phyloP scores from a whole-genome alignment of 2,113 vertebrate species.

The Microtus richardsoni region DNA sequence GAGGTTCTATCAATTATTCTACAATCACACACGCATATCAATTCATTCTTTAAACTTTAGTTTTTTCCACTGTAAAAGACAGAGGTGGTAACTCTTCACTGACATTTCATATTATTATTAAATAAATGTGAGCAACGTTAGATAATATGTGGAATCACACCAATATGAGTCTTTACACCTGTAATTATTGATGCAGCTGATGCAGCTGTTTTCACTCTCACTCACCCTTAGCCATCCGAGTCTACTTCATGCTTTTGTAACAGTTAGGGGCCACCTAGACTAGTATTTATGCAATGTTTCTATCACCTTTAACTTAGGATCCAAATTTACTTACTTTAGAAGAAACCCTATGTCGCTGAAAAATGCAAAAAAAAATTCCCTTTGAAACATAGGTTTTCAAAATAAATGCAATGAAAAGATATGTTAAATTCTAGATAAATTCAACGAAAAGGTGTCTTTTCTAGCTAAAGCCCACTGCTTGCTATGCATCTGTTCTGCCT shows the following conservation, averaged over 20 bases:
- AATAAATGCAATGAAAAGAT: conserved; percentile 36
- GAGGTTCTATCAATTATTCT: not conserved
- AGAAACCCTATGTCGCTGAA: conserved; percentile 7
- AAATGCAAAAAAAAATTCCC: not conserved
- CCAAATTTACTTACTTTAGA: conserved; percentile 10
- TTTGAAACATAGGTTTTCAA: conserved; percentile 41
- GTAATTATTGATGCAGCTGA: not conserved
- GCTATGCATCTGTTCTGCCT: not conserved
- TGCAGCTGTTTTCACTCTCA: not conserved
- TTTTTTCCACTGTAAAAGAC: not conserved
- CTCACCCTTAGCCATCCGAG: not conserved
- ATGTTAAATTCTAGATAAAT: conserved; percentile 42
- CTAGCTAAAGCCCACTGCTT: not conserved
- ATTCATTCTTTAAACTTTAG: not conserved
- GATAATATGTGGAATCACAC: not conserved
- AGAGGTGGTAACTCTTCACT: not conserved
- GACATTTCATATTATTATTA: not conserved
- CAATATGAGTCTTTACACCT: not conserved
- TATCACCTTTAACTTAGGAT: not conserved
- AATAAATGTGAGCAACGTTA: not conserved
- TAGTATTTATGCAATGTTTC: not conserved
- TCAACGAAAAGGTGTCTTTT: conserved; percentile 20
- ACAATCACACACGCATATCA: not conserved
- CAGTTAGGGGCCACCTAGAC: not conserved
- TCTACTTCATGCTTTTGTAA: not conserved